Base-by-base conservation (phyloP, 2,888 invertebrate genomes). In the Phengaris arion region DNA sequence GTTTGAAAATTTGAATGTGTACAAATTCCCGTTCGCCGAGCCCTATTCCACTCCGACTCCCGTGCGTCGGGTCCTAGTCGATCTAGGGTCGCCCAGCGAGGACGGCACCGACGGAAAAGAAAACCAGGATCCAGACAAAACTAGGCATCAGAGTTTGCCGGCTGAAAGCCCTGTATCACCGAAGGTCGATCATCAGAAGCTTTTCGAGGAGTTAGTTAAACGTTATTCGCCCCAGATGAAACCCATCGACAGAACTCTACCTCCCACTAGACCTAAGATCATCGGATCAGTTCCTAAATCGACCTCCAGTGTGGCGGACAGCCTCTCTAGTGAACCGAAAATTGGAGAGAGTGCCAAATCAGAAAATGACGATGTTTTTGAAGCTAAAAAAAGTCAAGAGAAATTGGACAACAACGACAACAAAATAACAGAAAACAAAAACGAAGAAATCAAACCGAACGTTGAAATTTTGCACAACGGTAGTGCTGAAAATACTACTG, bases 11-110 rank as follows among this genome's bases (percentile, higher is more conserved):
- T 91, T 92, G 35, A 94, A 91, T 81, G 83, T 93, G 78, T 91
- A 89, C 82, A 94, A 94, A 84, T 94, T 94, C 78, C 93, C 94
- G 45, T 94, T 94, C 80, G 93, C 93, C 70, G 94, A 94, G 79
- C 94, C 93, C 52, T 94, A 91, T 77, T 82, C 87, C 13, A 91
- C 93, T n/a, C 94, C 94, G 54, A 88, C 92, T 15, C 89, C 92
- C n/a, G 85, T 85, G 54, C 88, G 93, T 6, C 85, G 85, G 79
- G 86, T 93, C 15, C 77, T 89, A 51, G 83, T 93, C 6, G 89
- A 92, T 77, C 81, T 92, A 9, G 91, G 87, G 13, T 80, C 88
- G 0, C 77, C 85, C 0, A 82, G 84, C 54, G 82, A 84, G 55
- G 87, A 88, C 79, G 82, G 84, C 57, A 86, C 87, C 51, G 85